Base-by-base conservation (phyloP, 53 echinoderm and acorn worm species). In the Henricia sp. region DNA sequence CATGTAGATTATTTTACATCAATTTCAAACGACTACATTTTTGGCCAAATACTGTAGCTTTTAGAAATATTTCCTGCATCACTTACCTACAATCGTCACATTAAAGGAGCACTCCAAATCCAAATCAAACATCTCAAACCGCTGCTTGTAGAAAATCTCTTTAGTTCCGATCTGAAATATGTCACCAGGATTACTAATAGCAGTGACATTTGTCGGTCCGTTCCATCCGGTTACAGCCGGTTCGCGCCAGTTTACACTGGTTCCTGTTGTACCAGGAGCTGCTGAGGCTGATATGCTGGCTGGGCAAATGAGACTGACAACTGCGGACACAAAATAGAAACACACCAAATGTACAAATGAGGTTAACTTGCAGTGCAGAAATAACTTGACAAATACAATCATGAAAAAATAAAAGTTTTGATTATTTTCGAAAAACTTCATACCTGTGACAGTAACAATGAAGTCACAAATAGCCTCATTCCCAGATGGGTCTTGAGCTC, bases 401-500 rank as follows among this genome's bases (percentile, higher is more conserved):
- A n/a, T 3, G 9, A 27, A 3, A 26, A 26, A 6, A 25, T 9
- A 19, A 17, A 26, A 6, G 27, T 25, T 28, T 14, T 3, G 13
- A 26, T 9, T 6, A 27, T 3, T 6, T 44, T 6, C 13, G 44
- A 13, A 44, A 44, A 44, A 44, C 44, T 24, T 27, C 71, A 71
- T 12, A 71, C 71, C 50, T 71, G 50, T 27, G 1, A 71, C 50
- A 0, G 71, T 50, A 30, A 71, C 12, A 33, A 16, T 71, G 50
- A 71, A 71, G 3, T 50, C 30, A 40, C 71, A 71, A 5, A 69
- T 52, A 33, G 82, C 65, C 38, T 50, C 82, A 66, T 63, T 72
- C 37, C 88, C 88, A 37, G 63, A 65, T 40, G 57, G 14, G 40
- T 88, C 88, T 14, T 62, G 25, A 28, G 72, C 88, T 6, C 59